Percentiles rank a stretch among this genome's conserved stretches.
phyloP scores from a whole-genome alignment of 2,888 invertebrate species.

The Leptura quadrifasciata region DNA sequence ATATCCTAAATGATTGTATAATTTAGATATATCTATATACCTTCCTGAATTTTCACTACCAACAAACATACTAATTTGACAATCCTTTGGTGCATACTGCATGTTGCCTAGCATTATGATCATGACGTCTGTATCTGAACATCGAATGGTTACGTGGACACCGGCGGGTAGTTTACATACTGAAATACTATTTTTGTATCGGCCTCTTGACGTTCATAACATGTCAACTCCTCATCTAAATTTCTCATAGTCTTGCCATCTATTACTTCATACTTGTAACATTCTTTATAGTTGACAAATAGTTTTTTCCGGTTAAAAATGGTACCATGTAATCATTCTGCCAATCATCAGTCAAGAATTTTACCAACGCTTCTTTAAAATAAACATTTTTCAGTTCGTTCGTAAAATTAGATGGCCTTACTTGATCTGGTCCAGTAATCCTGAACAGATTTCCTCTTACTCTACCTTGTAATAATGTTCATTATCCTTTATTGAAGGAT shows the following conservation, averaged over 20 bases:
- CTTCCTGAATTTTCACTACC: too few species aligned
- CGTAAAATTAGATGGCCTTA: neutral
- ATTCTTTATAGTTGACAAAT: neutral
- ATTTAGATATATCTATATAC: too few species aligned
- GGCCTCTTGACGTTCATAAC: neutral
- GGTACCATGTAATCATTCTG: neutral
- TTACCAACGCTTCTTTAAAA: neutral
- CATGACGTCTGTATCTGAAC: neutral
- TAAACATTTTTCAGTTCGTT: neutral
- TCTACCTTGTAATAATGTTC: neutral
- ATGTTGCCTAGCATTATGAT: neutral
- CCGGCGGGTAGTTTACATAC: neutral
- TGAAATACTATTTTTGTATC: neutral
- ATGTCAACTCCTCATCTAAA: neutral
- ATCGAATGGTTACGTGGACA: neutral
- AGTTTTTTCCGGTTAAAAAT: neutral
- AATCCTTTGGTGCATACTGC: too few species aligned
- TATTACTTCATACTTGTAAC: neutral
- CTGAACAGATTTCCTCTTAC: neutral
- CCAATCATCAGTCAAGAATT: neutral
- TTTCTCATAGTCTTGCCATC: neutral
- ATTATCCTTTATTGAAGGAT: neutral
- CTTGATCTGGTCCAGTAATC: neutral
- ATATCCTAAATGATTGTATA: too few species aligned
- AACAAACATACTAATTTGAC: too few species aligned